phyloP scores from a whole-genome alignment of 2,888 invertebrate genomes.

The Abrostola tripartita region DNA sequence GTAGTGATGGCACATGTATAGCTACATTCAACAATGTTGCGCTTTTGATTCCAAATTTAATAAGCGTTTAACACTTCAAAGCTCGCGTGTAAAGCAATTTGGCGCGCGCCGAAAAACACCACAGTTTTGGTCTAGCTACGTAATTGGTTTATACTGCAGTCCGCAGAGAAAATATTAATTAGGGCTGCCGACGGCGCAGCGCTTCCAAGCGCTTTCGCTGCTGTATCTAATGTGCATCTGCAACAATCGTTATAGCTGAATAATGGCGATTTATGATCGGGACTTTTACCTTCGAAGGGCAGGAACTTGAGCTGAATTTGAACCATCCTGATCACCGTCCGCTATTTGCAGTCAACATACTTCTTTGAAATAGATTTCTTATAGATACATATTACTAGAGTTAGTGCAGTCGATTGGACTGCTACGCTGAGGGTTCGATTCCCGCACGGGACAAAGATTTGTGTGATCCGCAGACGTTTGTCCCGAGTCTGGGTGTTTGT shows the following conservation, averaged over 20 bases:
- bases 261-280: constrained; percentile 4
- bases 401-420: too few species aligned
- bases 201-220: constrained; percentile 71
- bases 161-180: constrained; percentile 84
- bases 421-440: too few species aligned
- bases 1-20: constrained; percentile 58
- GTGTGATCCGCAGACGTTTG: too few species aligned
- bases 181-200: constrained; percentile 75
- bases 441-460: too few species aligned
- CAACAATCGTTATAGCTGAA: constrained; percentile 25
- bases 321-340: too few species aligned
- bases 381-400: too few species aligned
- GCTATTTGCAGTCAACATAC: too few species aligned
- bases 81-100: constrained; percentile 84
- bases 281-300: too few species aligned
- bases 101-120: constrained; percentile 82
- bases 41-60: constrained; percentile 84
- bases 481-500: too few species aligned
- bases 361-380: too few species aligned
- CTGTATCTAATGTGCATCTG: constrained; percentile 50
- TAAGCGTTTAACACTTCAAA: constrained; percentile 87
- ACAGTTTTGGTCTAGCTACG: constrained; percentile 80
- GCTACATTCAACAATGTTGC: constrained; percentile 71
- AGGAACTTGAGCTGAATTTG: too few species aligned
- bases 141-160: constrained; percentile 81